Base-by-base conservation (phyloP, 92 coral and sea anemone genomes). In the Palythoa heliodiscus region DNA sequence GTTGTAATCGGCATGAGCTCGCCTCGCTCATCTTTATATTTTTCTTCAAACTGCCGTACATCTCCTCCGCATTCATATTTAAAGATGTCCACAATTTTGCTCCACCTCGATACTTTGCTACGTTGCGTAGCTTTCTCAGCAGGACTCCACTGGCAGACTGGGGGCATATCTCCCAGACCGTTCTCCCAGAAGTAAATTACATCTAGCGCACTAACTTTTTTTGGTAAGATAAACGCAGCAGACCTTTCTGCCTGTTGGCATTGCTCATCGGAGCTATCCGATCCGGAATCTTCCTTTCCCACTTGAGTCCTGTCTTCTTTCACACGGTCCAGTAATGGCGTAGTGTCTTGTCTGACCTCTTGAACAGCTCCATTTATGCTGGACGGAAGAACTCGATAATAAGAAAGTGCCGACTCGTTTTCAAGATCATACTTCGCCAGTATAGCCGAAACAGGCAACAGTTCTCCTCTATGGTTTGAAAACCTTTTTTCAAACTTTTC, bases 91-190 rank as follows among this genome's bases (percentile, higher is more conserved):
- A 93, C 99, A 29, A 97, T 91, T 78, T 97, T 97, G 82, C 93
- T 92, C 99, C 99, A 97, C 47, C 99, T 93, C 53, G 98, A 97
- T n/a, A 97, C 91, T 87, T 97, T 97, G 75, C 98, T 97, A 11
- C 97, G 88, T 75, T 97, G 98, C 15, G 98, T 89, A 7, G 95
- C 91, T 69, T 93, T 94, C 87, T 97, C 98, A 16, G 95, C 84
- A 12, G 99, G 87, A 8, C 98, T 88, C 99, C 99, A 97, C 68
- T 93, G 96, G 35, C 95, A 94, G 24, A 97, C 93, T 23, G 99
- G 99, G 0, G 99, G 99, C 93, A 97, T 94, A 57, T 97, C 98
- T 11, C 93, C 95, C 38, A 95, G 87, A 38, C 99, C 99, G 79
- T 94, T 90, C 83, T 97, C 99, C 99, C 99, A 97, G 83, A 97